Base-by-base conservation (phyloP, 2,113 vertebrate species). In the Nannobrachium achirus region DNA sequence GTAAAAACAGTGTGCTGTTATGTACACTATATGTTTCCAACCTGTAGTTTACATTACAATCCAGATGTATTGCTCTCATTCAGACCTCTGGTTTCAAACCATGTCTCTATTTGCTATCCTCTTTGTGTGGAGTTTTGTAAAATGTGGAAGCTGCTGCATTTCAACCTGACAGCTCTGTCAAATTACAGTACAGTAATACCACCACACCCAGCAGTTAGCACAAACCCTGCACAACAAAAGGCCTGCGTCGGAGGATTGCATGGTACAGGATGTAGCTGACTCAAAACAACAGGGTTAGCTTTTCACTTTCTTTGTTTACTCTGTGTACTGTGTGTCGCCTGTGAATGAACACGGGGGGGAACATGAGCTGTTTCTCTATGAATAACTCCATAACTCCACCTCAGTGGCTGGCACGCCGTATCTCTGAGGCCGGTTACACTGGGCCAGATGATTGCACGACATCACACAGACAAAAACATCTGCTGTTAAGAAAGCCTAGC, bases 281-380 rank as follows among this genome's bases (percentile, higher is more conserved):
- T 66, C 56, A 6, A 64, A 79, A 84, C 86, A 81, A 51, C 70
- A 59, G 67, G 83, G 56, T 41, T 78, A 33, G 59, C 65, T 66
- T 83, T 85, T 83, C 84, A 74, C 66, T 76, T 66, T 33, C 44
- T 68, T 63, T 56, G 73, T 83, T 77, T 82, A 70, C 79, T 79
- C 70, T 62, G 61, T 20, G 0, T 41, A 51, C 52, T 49, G 11
- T 33, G 50, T 16, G 56, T 80, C 65, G 67, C 75, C 13, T 0
- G 39, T 77, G 83, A 83, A 82, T 61, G 64, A 63, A 76, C 71
- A 57, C 64, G 39, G 7, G 3, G 55, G 56, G 70, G 64, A 85
- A 81, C 71, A 13, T 63, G 78, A 87, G 75, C 73, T 40, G 68
- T 63, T 81, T 75, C 68, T 33, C 25, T 33, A 33, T 33, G 25